Conservation (phyloP, 2,797 vertebrate species). For the Schizothorax lantsangensis region DNA sequence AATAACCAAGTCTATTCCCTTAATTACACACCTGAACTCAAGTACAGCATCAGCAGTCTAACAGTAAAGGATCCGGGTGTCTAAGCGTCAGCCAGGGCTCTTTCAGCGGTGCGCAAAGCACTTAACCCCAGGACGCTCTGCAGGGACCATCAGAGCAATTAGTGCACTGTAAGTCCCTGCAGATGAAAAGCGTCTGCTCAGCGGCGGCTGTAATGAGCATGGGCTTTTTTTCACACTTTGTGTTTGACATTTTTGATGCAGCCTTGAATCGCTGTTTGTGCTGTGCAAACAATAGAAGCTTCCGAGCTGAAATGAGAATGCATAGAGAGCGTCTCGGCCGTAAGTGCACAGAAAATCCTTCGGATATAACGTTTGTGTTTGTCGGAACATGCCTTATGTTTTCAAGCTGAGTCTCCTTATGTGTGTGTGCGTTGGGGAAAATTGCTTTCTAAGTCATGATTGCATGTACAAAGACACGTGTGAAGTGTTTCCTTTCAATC, state of each 20-base stretch:
- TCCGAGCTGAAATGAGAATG: background rate
- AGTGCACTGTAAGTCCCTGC: slow-evolving; percentile 33
- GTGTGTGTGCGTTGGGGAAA: background rate
- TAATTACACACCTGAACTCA: slow-evolving; percentile 30
- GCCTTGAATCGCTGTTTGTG: slow-evolving; percentile 33
- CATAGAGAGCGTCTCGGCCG: slow-evolving; percentile 4
- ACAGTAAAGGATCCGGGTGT: background rate
- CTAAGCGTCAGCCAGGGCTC: background rate
- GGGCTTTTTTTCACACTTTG: slow-evolving; percentile 10
- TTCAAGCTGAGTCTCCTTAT: slow-evolving; percentile 7
- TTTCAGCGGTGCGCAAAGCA: slow-evolving; percentile 11
- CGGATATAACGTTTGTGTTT: background rate
- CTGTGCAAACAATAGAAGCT: slow-evolving; percentile 18
- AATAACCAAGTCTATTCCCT: slow-evolving; percentile 24
- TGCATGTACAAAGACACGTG: slow-evolving; percentile 37
- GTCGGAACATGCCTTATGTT: background rate
- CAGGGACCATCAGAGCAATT: slow-evolving; percentile 38
- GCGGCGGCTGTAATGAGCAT: slow-evolving; percentile 25
- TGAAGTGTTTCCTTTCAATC: slow-evolving; percentile 35
- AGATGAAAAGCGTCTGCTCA: slow-evolving; percentile 40
- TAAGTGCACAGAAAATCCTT: slow-evolving; percentile 14
- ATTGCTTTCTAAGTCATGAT: slow-evolving; percentile 34
- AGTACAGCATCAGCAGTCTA: slow-evolving; percentile 11
- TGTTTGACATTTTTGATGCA: slow-evolving; percentile 23
- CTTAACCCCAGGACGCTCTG: slow-evolving; percentile 37